A percentile compares a stretch with the other conserved stretches of the same genome.
These are phyloP conservation scores for Gnathonemus longibarbis DNA, from an alignment of 2,113 vertebrate genomes.

Conservation along the genomic window DNA sequence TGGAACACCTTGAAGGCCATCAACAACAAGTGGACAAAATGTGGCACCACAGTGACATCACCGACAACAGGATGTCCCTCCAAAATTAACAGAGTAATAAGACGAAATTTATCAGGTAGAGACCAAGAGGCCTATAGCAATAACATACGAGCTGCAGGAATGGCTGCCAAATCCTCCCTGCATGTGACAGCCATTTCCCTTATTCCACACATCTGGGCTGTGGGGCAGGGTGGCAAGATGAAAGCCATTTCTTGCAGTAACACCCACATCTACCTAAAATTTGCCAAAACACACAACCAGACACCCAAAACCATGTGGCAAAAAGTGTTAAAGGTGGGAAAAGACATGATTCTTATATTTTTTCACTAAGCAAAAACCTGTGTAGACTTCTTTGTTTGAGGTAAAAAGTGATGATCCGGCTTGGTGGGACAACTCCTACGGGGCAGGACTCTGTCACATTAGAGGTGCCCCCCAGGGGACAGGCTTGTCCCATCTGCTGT, in stretches of 20 bases:
- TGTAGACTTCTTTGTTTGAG: neutral
- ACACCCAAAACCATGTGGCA: neutral
- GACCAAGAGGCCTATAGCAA: neutral
- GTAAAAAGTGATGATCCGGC: neutral
- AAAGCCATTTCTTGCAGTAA: neutral
- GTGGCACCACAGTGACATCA: neutral
- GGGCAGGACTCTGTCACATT: neutral
- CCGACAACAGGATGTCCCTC: neutral
- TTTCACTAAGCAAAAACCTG: neutral
- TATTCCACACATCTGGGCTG: neutral
- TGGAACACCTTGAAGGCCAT: neutral
- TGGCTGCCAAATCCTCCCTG: neutral
- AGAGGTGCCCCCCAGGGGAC: neutral
- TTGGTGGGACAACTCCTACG: neutral
- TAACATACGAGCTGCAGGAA: neutral
- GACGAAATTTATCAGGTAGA: neutral
- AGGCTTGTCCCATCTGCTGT: neutral
- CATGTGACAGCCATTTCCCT: neutral
- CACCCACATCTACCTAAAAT: neutral
- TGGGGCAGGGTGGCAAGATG: neutral
- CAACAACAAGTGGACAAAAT: neutral
- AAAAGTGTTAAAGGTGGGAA: neutral
- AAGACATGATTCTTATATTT: neutral
- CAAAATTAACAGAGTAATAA: neutral
- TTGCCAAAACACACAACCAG: neutral